Base-by-base conservation (phyloP, 2,888 invertebrate species). In the Ellobium chinense region DNA sequence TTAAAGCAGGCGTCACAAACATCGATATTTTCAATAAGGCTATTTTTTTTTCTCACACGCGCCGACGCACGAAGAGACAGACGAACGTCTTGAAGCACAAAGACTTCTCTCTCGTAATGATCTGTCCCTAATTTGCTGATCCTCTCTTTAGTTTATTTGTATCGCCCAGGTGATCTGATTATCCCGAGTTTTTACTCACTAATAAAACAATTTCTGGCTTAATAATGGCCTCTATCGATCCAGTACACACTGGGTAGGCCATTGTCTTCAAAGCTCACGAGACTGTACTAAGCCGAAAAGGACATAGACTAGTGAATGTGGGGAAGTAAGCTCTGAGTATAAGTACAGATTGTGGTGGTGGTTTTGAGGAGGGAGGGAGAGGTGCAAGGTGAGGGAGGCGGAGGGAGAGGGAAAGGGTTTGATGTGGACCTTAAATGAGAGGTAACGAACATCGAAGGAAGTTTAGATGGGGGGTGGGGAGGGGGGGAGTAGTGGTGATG, bases 21-120 rank as follows among this genome's bases (percentile, higher is more conserved):
- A 18, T 72, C 72, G 58, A 72, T 72, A 72, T 56, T 72, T 72
- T 60, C 58, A 72, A 72, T 56, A 60, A 60, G 54, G 69, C 69
- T 70, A n/a, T n/a, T 12, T 46, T 46, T 46, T 46, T 60, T 70
- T 72, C 72, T 58, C 58, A 60, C 36, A 72, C 56, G 56, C 54
- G 69, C 69, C 54, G 56, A 72, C 72, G 37, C 72, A 46, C 62
- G n/a, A 39, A 5, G 39, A 74, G 31, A 62, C 39, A 63, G 37
- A 54, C 63, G 63, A 74, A 63, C 74, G 31, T 58, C 39, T n/a
- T 1, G 46, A 12, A 27, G 29, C 9, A 62, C 62, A 74, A 74
- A 74, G 74, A 46, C 7, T 27, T 27, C 37, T 58, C 34, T 29
- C 74, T 63, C 58, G 56, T 74, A 62, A 74, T 18, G 74, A 74